Base-by-base conservation (phyloP, 2,888 invertebrate genomes). In the Cryptus viduatorius region DNA sequence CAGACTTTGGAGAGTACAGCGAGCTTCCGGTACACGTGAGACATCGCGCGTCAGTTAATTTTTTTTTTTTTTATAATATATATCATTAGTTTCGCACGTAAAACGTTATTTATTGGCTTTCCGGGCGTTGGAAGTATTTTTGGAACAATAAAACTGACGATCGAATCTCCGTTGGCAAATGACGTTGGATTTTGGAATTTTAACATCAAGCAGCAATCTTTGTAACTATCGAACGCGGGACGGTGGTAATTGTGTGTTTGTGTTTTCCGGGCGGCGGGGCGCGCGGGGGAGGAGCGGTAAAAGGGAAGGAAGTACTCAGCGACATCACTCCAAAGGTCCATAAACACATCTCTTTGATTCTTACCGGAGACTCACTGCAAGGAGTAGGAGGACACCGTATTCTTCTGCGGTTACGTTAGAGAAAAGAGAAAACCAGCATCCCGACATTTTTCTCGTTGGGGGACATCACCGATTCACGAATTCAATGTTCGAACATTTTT, bases 301-400 rank as follows among this genome's bases (percentile, higher is more conserved):
- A 1, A 31, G 59, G 50, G 10, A 16, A 61, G 73, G 61, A 61
- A 68, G 76, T 82, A 65, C 59, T 67, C 82, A 82, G 84, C 67
- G 56, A 59, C 48, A 78, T 61, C 67, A 83, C 79, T 76, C 83
- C 75, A 79, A 64, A 77, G 86, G 83, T 86, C 87, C 86, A 84
- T 80, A 83, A 83, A 84, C 85, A 83, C 83, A 86, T 87, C 87
- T 87, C 87, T 87, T 83, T 87, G 87, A 87, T 73, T 84, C 87
- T 88, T 88, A 88, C 87, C 84, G 82, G 73, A 72, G 61, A 46
- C 73, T 69, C 76, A 79, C 79, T 82, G 78, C 82, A 78, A 79
- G 81, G 73, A 76, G 81, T 76, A 73, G 64, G 53, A 67, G 42
- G 67, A 65, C 46, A 61, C 31, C 72, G 72, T 72, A 72, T 65